phyloP scores from a whole-genome alignment of 2,797 vertebrate species.

The Mormyrus proboscirostris region DNA sequence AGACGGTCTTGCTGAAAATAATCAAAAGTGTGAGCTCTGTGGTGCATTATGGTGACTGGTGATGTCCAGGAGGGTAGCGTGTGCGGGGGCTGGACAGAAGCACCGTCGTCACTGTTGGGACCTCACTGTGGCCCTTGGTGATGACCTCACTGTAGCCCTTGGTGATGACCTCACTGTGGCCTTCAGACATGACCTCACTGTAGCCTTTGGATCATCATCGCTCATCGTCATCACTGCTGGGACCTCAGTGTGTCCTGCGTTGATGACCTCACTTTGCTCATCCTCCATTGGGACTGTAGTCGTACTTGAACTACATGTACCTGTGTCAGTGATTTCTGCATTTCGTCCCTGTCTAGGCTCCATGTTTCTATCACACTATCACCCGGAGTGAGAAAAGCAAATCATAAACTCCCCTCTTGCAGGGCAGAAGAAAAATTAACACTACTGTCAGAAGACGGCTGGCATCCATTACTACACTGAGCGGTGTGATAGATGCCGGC shows the following conservation, averaged over 20 bases:
- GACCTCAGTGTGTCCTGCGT: neutral
- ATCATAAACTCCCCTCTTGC: conserved; percentile 35
- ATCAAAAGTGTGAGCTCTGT: neutral
- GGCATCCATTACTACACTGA: conserved; percentile 37
- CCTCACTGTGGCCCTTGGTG: neutral
- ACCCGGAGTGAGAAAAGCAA: conserved; percentile 45
- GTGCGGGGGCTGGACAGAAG: neutral
- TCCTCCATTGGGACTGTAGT: neutral
- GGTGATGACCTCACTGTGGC: neutral
- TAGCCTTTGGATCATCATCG: neutral
- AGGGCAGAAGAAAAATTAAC: conserved; percentile 33
- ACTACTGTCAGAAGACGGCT: conserved; percentile 25
- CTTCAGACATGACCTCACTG: neutral
- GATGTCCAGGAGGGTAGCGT: neutral
- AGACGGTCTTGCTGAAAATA: neutral
- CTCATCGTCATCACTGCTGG: neutral
- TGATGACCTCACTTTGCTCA: neutral
- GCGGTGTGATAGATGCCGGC: conserved; percentile 42
- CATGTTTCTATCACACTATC: conserved; percentile 37
- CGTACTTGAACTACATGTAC: conserved; percentile 22
- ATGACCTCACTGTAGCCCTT: neutral
- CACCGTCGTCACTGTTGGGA: neutral
- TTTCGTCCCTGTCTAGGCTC: conserved; percentile 47
- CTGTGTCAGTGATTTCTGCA: conserved; percentile 31
- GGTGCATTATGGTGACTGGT: neutral